phyloP scores from a whole-genome alignment of 2,797 vertebrate genomes.

The Capromys pilorides region DNA sequence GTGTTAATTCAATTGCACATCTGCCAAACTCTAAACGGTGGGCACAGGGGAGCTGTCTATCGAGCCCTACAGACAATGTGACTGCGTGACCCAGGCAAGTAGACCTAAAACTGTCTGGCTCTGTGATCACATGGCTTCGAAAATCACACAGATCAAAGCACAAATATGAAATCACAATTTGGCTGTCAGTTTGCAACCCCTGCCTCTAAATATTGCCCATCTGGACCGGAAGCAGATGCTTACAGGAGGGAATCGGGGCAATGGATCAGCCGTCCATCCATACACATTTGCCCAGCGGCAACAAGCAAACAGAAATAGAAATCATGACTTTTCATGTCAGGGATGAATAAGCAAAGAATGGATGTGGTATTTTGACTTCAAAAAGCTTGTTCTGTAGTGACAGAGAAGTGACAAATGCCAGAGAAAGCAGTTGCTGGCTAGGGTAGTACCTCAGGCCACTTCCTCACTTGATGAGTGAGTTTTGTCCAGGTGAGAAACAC shows the following conservation, averaged over 20 bases:
- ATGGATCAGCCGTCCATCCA: neutral
- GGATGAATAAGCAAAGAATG: too few species aligned
- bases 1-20: rapidly evolving
- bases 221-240: neutral
- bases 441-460: rapidly evolving
- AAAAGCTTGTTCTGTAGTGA: neutral
- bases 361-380: neutral
- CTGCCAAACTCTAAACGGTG: neutral
- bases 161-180: neutral
- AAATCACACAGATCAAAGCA: neutral
- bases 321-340: neutral
- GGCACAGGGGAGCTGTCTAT: neutral
- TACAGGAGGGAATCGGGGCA: neutral
- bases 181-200: neutral
- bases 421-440: neutral
- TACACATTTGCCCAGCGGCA: neutral
- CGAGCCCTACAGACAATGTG: neutral
- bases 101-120: neutral
- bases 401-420: neutral
- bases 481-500: neutral
- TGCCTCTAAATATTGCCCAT: neutral
- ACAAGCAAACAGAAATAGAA: neutral
- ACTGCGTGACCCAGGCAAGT: neutral
- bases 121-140: neutral
- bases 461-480: neutral